Conservation (phyloP, 2,888 invertebrate species). For the Eupithecia subfuscata region DNA sequence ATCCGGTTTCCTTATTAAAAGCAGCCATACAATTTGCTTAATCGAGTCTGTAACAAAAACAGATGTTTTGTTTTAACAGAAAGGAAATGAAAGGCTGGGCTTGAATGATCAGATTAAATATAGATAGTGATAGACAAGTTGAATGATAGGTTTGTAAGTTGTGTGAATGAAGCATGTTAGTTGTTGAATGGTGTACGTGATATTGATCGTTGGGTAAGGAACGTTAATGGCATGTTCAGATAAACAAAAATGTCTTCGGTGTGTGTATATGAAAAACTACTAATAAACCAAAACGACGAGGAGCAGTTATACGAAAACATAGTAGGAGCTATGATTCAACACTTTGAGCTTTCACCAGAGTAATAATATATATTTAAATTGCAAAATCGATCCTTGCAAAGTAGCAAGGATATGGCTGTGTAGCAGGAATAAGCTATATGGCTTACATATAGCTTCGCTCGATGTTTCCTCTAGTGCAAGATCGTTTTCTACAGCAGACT, state of each 20-base stretch:
- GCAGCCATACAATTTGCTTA: conserved; percentile 33
- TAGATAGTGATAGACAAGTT: conserved; percentile 14
- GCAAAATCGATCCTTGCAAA: no score
- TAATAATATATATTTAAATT: no score
- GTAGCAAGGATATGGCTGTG: no score
- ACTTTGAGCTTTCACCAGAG: no score
- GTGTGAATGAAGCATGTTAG: conserved; percentile 8
- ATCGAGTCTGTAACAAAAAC: conserved; percentile 39
- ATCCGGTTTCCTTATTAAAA: conserved; percentile 19
- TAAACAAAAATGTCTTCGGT: not conserved
- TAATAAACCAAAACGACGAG: no score
- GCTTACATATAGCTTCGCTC: no score
- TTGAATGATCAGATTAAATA: conserved; percentile 34
- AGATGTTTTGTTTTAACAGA: conserved; percentile 38
- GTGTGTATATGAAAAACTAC: not conserved
- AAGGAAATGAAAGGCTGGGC: conserved; percentile 38
- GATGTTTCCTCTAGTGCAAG: no score
- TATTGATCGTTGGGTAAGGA: not conserved
- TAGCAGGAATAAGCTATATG: no score
- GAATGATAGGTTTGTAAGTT: conserved; percentile 19
- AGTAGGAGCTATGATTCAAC: no score
- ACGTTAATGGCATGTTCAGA: no score
- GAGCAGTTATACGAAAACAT: not conserved
- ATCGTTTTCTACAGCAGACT: not conserved
- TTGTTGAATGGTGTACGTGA: not conserved